These are phyloP conservation scores for Diabrotica undecimpunctata DNA, from an alignment of 1,140 invertebrate species.

Conservation along the genomic window DNA sequence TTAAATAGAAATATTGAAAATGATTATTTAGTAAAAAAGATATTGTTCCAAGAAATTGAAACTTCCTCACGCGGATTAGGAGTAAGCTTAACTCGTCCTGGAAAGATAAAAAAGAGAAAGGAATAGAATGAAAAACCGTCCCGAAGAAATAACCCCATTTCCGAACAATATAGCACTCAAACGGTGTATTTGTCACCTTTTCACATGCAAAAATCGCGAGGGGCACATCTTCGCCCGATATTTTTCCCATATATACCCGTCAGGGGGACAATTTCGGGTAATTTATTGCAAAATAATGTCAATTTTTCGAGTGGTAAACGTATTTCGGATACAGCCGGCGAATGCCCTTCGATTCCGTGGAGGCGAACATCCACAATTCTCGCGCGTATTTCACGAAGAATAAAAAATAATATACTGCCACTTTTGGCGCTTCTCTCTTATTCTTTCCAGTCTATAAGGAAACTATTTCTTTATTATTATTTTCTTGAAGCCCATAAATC, in stretches of 20 bases:
- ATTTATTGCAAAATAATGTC: conserved; percentile 37
- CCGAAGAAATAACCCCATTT: conserved; percentile 19
- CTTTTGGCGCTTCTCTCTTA: not conserved
- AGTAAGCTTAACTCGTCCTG: too few relatives aligned
- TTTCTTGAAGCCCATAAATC: too few relatives aligned
- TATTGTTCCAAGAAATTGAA: too few relatives aligned
- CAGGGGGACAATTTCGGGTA: conserved; percentile 33
- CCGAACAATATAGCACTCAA: conserved; percentile 33
- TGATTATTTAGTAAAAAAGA: too few relatives aligned
- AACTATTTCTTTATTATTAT: too few relatives aligned
- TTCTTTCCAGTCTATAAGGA: too few relatives aligned
- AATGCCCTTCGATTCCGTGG: conserved; percentile 11
- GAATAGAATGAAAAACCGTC: too few relatives aligned
- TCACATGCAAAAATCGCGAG: conserved; percentile 32
- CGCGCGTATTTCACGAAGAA: conserved; percentile 11
- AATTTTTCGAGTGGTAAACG: conserved; percentile 29
- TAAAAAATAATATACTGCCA: conserved; percentile 11
- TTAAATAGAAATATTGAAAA: too few relatives aligned
- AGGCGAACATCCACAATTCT: conserved; percentile 5
- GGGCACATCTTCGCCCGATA: conserved; percentile 18
- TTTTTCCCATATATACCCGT: conserved; percentile 31
- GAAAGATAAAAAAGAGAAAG: too few relatives aligned
- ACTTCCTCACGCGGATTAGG: too few relatives aligned
- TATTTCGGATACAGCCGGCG: conserved; percentile 12
- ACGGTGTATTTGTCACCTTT: conserved; percentile 37